phyloP scores from a whole-genome alignment of 2,797 vertebrate genomes.

The Euthynnus affinis region DNA sequence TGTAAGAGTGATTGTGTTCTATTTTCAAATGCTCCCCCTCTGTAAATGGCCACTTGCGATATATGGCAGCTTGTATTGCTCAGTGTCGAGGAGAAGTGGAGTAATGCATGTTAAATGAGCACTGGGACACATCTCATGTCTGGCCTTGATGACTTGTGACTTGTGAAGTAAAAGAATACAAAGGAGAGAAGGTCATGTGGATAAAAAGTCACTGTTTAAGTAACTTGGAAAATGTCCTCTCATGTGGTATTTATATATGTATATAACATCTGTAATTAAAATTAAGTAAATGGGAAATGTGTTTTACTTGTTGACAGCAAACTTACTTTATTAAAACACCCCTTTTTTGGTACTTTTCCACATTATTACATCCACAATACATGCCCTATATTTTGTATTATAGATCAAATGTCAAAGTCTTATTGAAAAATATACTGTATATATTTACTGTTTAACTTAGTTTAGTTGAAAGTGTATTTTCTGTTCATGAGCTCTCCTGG shows the following conservation, averaged over 20 bases:
- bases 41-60: slow-evolving; percentile 12
- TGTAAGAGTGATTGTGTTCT: background rate
- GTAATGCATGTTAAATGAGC: slow-evolving; percentile 24
- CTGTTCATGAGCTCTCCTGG: background rate
- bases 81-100: slow-evolving; percentile 2
- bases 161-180: slow-evolving; percentile 14
- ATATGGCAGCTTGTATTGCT: background rate
- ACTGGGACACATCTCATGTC: slow-evolving; percentile 9
- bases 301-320: too few species aligned
- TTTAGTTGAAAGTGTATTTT: background rate
- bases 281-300: too few species aligned
- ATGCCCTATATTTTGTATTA: background rate
- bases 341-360: background rate
- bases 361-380: background rate
- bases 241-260: background rate
- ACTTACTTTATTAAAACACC: background rate
- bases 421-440: background rate
- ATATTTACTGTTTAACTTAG: too few species aligned
- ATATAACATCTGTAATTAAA: too few species aligned
- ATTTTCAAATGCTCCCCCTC: background rate
- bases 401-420: background rate
- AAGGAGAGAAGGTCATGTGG: slow-evolving; percentile 6
- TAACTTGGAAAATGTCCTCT: background rate
- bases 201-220: background rate
- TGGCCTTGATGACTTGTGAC: slow-evolving; percentile 10